Base-by-base conservation (phyloP, 64 coral and sea anemone species). In the Montipora sp. region DNA sequence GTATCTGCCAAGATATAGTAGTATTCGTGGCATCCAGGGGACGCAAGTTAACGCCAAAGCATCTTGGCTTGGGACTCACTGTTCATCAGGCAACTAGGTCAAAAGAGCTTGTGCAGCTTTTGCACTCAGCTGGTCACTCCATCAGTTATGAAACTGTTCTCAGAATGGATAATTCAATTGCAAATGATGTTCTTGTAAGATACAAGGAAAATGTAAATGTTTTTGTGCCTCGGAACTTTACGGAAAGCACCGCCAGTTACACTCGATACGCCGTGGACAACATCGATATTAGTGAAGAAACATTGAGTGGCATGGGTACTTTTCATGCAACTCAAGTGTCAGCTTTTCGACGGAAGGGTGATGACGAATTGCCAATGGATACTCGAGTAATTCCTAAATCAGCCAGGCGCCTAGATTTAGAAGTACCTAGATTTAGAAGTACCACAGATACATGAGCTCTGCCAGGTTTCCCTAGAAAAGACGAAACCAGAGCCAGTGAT, bases 1-100 rank as follows among this genome's bases (percentile, higher is more conserved):
- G 94, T 66, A 95, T 95, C 87, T 91, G 89, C 77, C 94, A 95
- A 71, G 94, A 91, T 61, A 95, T 24, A 24, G 23, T 95, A 24
- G 12, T 95, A 50, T 92, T 91, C 75, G 12, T 75, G 20, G 94
- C 66, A 24, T 24, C 0, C 23, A 24, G 23, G 23, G 23, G 23
- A 24, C 23, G 23, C 23, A 24, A 24, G 23, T 24, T 24, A 24
- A 24, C 23, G 23, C 23, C 23, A 24, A 24, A 24, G 23, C 23
- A 24, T 24, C 23, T 24, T 24, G 23, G 23, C 23, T 24, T 24
- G 23, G 23, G 23, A 24, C 23, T 24, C 23, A 24, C 23, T 24
- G 23, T 24, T 24, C 23, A 24, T 24, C 23, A 24, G 0, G 23
- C 23, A 24, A 24, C 23, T 24, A 74, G 91, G 50, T 93, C 91